Evolutionary conservation across 1,140 invertebrate species (phyloP).

Genomic region (Eriosoma lanigerum): DNA sequence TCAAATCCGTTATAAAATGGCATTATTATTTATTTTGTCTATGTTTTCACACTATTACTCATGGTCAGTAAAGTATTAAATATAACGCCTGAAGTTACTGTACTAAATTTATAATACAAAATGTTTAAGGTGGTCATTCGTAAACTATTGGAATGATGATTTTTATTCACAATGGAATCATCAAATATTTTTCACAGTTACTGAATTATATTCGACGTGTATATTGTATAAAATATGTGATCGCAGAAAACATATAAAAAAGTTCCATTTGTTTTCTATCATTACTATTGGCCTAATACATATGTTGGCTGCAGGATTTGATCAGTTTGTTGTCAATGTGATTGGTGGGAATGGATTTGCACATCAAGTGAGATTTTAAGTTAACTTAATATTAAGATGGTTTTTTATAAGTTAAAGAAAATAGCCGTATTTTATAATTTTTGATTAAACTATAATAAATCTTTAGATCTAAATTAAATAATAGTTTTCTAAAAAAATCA

Average conservation of each 20-base stretch:
- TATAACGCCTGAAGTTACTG: neutral
- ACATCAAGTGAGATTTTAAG: conserved; percentile 64
- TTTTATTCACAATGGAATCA: conserved; percentile 77
- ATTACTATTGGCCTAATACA: conserved; percentile 70
- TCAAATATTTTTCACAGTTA: conserved; percentile 74
- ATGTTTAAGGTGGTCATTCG: conserved; percentile 69
- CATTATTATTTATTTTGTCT: conserved; percentile 69
- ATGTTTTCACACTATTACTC: conserved; percentile 82
- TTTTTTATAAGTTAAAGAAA: too few relatives aligned
- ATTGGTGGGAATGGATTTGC: conserved; percentile 69
- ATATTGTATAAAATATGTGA: conserved; percentile 66
- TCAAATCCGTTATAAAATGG: conserved; percentile 69
- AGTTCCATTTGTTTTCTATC: conserved; percentile 67
- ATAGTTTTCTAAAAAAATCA: too few relatives aligned
- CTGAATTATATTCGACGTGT: conserved; percentile 72
- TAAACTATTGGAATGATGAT: conserved; percentile 84
- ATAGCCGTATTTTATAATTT: too few relatives aligned
- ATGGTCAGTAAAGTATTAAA: conserved; percentile 58
- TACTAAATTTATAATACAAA: neutral
- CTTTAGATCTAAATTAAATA: too few relatives aligned
- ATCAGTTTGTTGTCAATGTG: conserved; percentile 77
- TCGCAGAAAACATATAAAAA: conserved; percentile 63
- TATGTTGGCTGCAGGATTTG: conserved; percentile 70
- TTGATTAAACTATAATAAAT: too few relatives aligned
- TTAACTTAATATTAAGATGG: neutral